Evolutionary conservation across 1,140 invertebrate species (phyloP).

Genomic region (Hycleus phaleratus): DNA sequence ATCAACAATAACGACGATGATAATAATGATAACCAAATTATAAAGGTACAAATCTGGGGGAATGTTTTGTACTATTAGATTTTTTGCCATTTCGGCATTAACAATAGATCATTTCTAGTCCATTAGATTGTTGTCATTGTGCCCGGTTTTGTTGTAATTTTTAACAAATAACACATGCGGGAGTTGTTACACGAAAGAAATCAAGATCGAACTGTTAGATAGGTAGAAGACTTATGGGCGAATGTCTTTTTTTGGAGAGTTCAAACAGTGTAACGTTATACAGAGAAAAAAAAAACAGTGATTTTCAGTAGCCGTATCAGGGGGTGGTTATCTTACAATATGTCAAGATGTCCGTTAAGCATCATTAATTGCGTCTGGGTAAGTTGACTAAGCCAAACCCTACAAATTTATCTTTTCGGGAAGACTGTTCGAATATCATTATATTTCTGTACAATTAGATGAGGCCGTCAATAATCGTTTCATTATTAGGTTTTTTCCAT

Average conservation of each 20-base stretch:
- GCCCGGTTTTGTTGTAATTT: slow-evolving; percentile 7
- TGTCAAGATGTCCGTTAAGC: slow-evolving; percentile 16
- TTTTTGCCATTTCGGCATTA: too few species aligned
- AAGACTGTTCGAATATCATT: not conserved
- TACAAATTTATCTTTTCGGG: too few species aligned
- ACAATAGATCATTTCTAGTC: not conserved
- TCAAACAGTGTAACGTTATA: not conserved
- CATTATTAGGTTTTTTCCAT: too few species aligned
- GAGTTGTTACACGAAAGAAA: not conserved
- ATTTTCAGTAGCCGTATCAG: slow-evolving; percentile 7
- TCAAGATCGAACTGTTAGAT: slow-evolving; percentile 4
- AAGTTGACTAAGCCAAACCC: too few species aligned
- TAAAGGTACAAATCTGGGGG: too few species aligned
- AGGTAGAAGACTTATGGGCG: slow-evolving; percentile 9
- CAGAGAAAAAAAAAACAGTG: slow-evolving; percentile 7
- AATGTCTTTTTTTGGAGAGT: not conserved
- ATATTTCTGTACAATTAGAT: too few species aligned
- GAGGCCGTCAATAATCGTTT: too few species aligned
- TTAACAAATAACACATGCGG: slow-evolving; percentile 14
- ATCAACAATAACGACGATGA: too few species aligned
- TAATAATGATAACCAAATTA: too few species aligned
- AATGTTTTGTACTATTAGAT: too few species aligned
- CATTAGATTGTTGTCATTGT: slow-evolving; percentile 6
- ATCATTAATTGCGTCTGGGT: slow-evolving; percentile 10
- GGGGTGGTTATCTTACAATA: slow-evolving; percentile 7